A percentile compares a stretch with the other conserved stretches of the same genome.
phyloP scores from a whole-genome alignment of 2,113 vertebrate species.

The Bubalus kerabau region DNA sequence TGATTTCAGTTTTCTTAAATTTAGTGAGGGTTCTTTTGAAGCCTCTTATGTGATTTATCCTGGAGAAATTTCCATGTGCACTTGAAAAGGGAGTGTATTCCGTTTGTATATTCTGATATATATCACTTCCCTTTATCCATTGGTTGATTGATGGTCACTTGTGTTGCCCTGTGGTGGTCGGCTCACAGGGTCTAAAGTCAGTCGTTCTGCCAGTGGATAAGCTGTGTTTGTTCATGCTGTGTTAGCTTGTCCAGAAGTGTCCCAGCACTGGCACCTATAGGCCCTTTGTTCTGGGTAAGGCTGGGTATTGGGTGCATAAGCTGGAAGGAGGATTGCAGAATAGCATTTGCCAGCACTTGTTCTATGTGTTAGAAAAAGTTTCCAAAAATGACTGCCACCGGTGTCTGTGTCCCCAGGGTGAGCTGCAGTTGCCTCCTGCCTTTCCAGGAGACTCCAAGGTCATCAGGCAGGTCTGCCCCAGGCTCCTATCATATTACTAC shows the following conservation, averaged over 20 bases:
- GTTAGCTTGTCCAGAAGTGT: not conserved
- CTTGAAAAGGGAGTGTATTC: not conserved
- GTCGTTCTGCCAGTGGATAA: not conserved
- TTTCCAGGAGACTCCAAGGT: not conserved
- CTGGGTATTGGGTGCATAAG: not conserved
- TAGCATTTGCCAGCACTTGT: fast-evolving
- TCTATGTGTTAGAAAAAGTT: fast-evolving
- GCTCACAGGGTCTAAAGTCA: not conserved
- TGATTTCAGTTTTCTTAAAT: not conserved
- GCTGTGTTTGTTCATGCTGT: not conserved
- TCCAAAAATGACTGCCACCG: not conserved
- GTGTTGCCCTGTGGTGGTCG: fast-evolving
- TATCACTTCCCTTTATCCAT: not conserved
- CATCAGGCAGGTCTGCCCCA: not conserved
- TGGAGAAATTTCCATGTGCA: not conserved
- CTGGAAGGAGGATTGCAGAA: not conserved
- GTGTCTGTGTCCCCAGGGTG: not conserved
- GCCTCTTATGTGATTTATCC: not conserved
- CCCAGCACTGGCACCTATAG: not conserved
- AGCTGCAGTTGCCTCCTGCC: not conserved
- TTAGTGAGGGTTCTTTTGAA: not conserved
- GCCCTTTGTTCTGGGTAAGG: not conserved
- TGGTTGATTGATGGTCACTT: not conserved
- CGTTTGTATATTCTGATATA: not conserved
- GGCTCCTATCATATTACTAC: not conserved